Evolutionary conservation across 2,888 invertebrate genomes (phyloP), one percentile per base, ranked within the genome.

Genomic region (Erynnis tages): DNA sequence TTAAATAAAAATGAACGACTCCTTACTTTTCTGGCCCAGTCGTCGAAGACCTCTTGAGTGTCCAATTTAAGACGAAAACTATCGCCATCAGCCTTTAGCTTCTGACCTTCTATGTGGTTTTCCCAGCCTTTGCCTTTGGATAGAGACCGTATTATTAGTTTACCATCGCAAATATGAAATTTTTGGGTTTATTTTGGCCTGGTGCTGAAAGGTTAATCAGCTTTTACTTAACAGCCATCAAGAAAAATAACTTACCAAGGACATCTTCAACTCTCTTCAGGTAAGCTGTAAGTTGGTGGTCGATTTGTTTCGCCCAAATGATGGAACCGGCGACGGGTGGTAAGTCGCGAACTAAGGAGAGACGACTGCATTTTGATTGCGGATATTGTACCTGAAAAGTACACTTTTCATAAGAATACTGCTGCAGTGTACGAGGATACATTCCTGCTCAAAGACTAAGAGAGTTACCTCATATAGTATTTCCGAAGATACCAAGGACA

Each of bases 261-360:
- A 99, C 99, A 90, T 99, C 99, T 87, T 99, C 99, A 0, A 99
- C 99, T 58, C 99, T 93, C 73, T 97, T 94, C 78, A 99, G 92
- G 82, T 98, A 99, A 63, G 97, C 97, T 8, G 97, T 97, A 44
- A 99, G 91, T 81, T 99, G 99, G 61, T 98, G 94, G 82, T 99
- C 99, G 69, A 99, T 99, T 90, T 99, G 96, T 70, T 97, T 96
- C 2, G 98, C 98, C 99, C 99, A 99, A 66, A 99, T 97, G 65
- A 99, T 99, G 48, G 97, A 98, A 0, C 99, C 99, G 19, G 99
- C 96, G 11, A 99, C 97, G 0, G 98, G 98, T 2, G 99, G 99
- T 64, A 99, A 89, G 86, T 99, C 99, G 53, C 98, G 93, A 7
- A 96, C 96, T 57, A 94, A 93, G 44, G 98, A 98, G 81, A 98